A percentile compares a stretch with the other conserved stretches of the same genome.
Conservation (phyloP, 2,888 invertebrate genomes). For the Drosophila emarginata region DNA sequence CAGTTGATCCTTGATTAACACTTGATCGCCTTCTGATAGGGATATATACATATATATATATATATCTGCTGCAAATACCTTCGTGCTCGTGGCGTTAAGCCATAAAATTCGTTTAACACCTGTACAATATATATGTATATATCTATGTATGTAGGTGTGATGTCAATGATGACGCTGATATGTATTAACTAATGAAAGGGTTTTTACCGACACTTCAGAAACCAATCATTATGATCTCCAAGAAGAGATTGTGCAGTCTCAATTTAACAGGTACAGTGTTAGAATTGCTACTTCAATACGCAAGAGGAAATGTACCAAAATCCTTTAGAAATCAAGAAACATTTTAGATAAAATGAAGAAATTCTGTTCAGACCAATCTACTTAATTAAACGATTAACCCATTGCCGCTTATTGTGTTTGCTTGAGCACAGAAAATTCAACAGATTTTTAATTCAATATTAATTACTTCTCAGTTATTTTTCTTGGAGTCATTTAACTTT, state of each 20-base stretch:
- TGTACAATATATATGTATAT: slow-evolving; percentile 23
- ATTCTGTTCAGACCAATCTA: too few relatives aligned
- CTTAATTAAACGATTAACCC: too few relatives aligned
- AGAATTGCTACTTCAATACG: background rate
- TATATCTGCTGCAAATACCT: slow-evolving; percentile 22
- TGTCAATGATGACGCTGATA: slow-evolving; percentile 69
- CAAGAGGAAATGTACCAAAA: background rate
- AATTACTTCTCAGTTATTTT: too few relatives aligned
- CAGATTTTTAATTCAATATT: too few relatives aligned
- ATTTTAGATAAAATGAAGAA: too few relatives aligned
- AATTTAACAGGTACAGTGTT: background rate
- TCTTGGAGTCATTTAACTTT: too few relatives aligned
- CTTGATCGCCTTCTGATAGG: slow-evolving; percentile 42
- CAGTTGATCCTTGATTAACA: slow-evolving; percentile 66
- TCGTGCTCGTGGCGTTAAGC: slow-evolving; percentile 64
- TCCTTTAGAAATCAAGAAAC: background rate
- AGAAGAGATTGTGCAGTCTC: background rate
- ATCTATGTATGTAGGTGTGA: slow-evolving; percentile 46
- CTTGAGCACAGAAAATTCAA: too few relatives aligned
- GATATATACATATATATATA: background rate
- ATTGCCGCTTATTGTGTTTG: too few relatives aligned
- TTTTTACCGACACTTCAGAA: slow-evolving; percentile 44
- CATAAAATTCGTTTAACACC: slow-evolving; percentile 72
- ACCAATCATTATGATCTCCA: slow-evolving; percentile 47
- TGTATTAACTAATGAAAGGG: slow-evolving; percentile 61